Conservation (phyloP, 2,797 vertebrate species). For the Oreonectes daqikongensis region DNA sequence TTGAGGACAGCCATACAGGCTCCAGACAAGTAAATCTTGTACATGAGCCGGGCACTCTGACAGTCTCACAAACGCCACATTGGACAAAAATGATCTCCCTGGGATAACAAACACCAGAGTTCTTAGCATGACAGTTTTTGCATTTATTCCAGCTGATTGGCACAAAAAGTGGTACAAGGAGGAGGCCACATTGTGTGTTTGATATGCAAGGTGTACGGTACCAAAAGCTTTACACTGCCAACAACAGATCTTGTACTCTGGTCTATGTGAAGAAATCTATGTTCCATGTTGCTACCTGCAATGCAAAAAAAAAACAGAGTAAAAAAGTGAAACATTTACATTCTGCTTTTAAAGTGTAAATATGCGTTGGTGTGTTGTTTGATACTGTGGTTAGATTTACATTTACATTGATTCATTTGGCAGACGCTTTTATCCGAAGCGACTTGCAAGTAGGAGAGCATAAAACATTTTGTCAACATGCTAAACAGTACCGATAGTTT, state of each 20-base stretch:
- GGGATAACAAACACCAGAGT: background rate
- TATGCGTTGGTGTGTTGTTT: background rate
- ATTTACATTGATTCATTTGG: no score
- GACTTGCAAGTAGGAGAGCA: no score
- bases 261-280: background rate
- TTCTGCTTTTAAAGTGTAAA: background rate
- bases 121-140: background rate
- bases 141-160: conserved; percentile 19
- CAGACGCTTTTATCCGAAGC: no score
- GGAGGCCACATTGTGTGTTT: background rate
- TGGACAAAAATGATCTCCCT: background rate
- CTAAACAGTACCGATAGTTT: no score
- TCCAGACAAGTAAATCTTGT: conserved; percentile 29
- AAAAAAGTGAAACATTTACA: background rate
- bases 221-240: background rate
- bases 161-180: background rate
- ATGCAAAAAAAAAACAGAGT: background rate
- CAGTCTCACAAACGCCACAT: background rate
- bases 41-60: background rate
- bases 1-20: conserved; percentile 28
- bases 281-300: background rate
- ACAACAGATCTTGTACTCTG: background rate
- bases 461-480: no score
- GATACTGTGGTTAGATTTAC: background rate
- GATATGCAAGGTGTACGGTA: background rate